A percentile compares a stretch with the other conserved stretches of the same genome.
Conservation (phyloP, 1,140 invertebrate species). For the Drosophila navojoa region DNA sequence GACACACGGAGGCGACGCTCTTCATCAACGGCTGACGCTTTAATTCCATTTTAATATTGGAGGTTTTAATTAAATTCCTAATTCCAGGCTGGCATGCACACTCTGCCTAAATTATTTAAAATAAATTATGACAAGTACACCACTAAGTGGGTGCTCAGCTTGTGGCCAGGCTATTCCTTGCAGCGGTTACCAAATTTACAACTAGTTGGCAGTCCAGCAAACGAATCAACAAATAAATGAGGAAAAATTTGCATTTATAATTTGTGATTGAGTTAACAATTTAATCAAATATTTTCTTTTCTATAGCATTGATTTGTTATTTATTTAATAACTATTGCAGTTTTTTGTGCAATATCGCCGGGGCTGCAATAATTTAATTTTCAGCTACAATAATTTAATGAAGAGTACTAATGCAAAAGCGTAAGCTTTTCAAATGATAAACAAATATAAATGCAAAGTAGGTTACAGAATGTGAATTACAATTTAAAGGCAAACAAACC, state of each 20-base stretch:
- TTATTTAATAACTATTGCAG: neutral
- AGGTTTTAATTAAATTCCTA: constrained; percentile 69
- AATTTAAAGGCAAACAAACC: constrained; percentile 58
- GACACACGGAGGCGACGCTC: constrained; percentile 48
- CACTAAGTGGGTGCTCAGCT: constrained; percentile 35
- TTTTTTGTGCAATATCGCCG: neutral
- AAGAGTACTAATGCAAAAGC: neutral
- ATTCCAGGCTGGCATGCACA: constrained; percentile 47
- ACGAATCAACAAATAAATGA: neutral
- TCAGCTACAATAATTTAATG: constrained; percentile 1
- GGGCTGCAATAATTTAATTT: neutral
- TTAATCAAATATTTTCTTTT: no score
- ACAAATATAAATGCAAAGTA: constrained; percentile 20
- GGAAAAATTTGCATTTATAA: no score
- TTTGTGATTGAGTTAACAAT: no score
- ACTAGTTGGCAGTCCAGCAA: neutral
- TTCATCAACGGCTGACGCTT: constrained; percentile 46
- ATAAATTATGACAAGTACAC: constrained; percentile 50
- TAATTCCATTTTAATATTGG: constrained; percentile 68
- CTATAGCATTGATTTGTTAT: neutral
- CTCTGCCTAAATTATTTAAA: constrained; percentile 56
- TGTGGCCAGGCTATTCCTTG: constrained; percentile 46
- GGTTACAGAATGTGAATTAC: constrained; percentile 19
- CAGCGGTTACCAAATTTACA: constrained; percentile 39
- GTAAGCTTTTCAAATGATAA: neutral